Evolutionary conservation across 2,888 invertebrate genomes (phyloP), one percentile per base, ranked within the genome.

Genomic region (Neocrepidodera transversa): DNA sequence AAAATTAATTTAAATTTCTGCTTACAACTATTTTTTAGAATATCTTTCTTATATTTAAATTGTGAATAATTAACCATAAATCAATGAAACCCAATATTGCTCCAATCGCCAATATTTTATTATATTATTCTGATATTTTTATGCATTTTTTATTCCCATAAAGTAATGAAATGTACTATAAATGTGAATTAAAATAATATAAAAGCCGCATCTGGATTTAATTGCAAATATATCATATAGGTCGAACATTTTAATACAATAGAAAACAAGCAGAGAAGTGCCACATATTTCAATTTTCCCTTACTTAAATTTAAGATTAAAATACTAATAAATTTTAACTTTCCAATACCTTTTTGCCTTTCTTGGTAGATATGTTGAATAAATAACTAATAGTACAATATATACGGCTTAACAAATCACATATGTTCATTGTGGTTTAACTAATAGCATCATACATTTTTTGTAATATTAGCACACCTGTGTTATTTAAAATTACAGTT

Each of bases 401-500:
- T 28, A 28, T 28, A 28, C 5, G 8, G 10, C 3, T 28, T 18
- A 16, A 18, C 16, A 40, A 40, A 40, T 6, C 13, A 5, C n/a
- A 16, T 17, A 40, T 40, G 8, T 40, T 40, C 13, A 40, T 28
- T 28, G 28, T 28, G 3, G 28, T 6, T 10, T 28, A 28, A 28
- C 5, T 28, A 6, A 28, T 28, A 3, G 40, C 18, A 11, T 17
- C 18, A 16, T 20, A 11, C 11, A 42, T 42, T 20, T 42, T 42
- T 42, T 13, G 42, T 42, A 16, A 23, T 20, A 42, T 42, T 42
- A 42, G 5, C 42, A 42, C 42, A 42, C n/a, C 18, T 23, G 23
- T 42, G 18, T 42, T 42, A 42, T 10, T 16, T 42, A 23, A 20
- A 42, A 20, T 1, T 20, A 42, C 42, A 7, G 42, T 42, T 20